A percentile compares a stretch with the other conserved stretches of the same genome.
phyloP scores from a whole-genome alignment of 30 jellyfish, hydroid and myxozoan species.

The Catostylus mosaicus region DNA sequence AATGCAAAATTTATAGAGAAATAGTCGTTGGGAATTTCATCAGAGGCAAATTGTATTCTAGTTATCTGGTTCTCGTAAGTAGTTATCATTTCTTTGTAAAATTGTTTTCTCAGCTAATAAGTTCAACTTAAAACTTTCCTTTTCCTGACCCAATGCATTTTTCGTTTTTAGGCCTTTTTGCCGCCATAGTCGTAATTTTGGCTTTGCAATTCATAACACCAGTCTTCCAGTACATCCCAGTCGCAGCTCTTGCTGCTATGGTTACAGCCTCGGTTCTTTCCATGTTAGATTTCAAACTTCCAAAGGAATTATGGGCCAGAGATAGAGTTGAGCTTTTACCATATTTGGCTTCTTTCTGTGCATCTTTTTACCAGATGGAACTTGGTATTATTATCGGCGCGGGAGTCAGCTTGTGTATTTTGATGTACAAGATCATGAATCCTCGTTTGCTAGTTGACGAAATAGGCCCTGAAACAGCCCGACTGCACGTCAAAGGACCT shows the following conservation, averaged over 20 bases:
- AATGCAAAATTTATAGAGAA: neutral
- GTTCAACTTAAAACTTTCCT: no score
- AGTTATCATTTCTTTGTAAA: no score
- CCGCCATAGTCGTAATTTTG: constrained; percentile 57
- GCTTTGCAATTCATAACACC: constrained; percentile 83
- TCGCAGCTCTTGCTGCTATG: constrained; percentile 82
- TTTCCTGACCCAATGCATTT: no score
- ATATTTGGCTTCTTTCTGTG: constrained; percentile 66
- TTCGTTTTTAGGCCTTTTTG: constrained; percentile 62
- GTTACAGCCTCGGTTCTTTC: constrained; percentile 74
- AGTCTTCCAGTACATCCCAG: constrained; percentile 73
- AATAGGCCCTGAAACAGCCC: neutral
- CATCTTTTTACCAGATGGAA: constrained; percentile 78
- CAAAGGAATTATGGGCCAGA: constrained; percentile 56
- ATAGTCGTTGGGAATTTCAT: neutral
- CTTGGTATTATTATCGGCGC: constrained; percentile 76
- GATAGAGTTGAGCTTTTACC: constrained; percentile 66
- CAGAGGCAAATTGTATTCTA: neutral
- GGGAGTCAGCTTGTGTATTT: constrained; percentile 32
- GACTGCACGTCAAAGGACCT: constrained; percentile 19
- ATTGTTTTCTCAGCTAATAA: no score
- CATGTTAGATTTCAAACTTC: constrained; percentile 72
- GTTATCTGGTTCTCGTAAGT: neutral
- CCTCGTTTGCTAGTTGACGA: constrained; percentile 31
- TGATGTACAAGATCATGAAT: constrained; percentile 61